Evolutionary conservation across 2,797 vertebrate genomes (phyloP), one percentile per base, ranked within the genome.

Genomic region (Rhodeus uyekii): DNA sequence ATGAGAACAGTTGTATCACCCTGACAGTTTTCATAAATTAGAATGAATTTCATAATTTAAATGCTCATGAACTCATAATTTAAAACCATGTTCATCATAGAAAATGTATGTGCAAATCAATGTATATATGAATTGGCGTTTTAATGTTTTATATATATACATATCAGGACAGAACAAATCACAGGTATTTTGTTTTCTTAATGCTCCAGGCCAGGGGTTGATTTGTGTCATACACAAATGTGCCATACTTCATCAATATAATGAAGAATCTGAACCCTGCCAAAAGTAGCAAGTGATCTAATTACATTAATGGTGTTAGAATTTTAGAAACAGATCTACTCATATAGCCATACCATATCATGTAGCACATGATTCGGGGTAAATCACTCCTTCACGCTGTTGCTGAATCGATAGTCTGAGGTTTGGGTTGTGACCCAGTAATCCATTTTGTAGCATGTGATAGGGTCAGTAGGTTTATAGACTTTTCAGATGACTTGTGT

Each of bases 371-470:
- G 24, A 36, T 65, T 78, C 50, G 3, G 12, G n/a, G 58, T 16
- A 39, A 81, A 39, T 8, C 80, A 42, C 55, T 46, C 10, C 38
- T 44, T 58, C 22, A 48, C 6, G 22, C 67, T 79, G 24, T 39
- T 32, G 32, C 3, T 13, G 22, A 61, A 80, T 68, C 73, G 42
- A 69, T 76, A 80, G 27, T 39, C 22, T 55, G 48, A 69, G 32
- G 29, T n/a, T 27, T 71, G 44, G 63, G 78, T 78, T 74, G 14
- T 61, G 75, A 84, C 69, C 75, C 68, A n/a, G 22, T 71, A 71
- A 82, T 74, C 12, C n/a, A 64, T 74, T 65, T 78, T 42, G 48
- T 32, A 19, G 63, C 48, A 65, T 77, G 48, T 67, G 29, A 73
- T 68, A 74, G 67, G 29, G 64, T 65, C 71, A 76, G 46, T 48